These are phyloP conservation scores for Chrysoperla carnea DNA, from an alignment of 1,140 invertebrate genomes.

Conservation along the genomic window DNA sequence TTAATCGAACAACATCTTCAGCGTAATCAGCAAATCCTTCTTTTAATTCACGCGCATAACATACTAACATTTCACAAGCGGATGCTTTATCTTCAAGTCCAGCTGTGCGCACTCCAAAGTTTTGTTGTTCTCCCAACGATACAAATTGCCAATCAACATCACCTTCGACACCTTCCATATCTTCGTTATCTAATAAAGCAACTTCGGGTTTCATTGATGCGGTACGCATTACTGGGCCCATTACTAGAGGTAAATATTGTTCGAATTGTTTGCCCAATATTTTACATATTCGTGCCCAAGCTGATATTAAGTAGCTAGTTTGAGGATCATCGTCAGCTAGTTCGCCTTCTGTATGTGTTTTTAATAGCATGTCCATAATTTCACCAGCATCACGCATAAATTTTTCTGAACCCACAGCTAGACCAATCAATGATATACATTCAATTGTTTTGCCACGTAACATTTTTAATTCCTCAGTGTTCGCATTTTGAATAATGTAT, in stretches of 20 bases:
- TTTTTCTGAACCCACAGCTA: constrained; percentile 93
- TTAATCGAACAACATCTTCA: constrained; percentile 84
- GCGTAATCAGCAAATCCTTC: constrained; percentile 90
- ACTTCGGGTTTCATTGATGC: constrained; percentile 96
- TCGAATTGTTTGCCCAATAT: constrained; percentile 84
- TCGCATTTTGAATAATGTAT: constrained; percentile 93
- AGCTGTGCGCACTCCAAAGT: constrained; percentile 79
- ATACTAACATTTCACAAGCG: constrained; percentile 98
- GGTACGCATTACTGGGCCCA: constrained; percentile 89
- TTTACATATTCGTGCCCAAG: constrained; percentile 98
- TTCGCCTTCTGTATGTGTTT: constrained; percentile 71
- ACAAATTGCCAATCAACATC: constrained; percentile 98
- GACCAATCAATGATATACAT: constrained; percentile 91
- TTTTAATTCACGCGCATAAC: constrained; percentile 94
- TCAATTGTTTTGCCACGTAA: constrained; percentile 58
- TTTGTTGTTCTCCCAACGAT: constrained; percentile 88
- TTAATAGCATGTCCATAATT: constrained; percentile 90
- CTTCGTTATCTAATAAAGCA: constrained; percentile 86
- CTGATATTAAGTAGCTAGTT: constrained; percentile 94
- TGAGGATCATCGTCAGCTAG: constrained; percentile 92
- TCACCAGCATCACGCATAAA: constrained; percentile 88
- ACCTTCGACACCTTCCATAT: constrained; percentile 68
- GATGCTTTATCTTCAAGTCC: constrained; percentile 96
- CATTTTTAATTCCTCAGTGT: constrained; percentile 68
- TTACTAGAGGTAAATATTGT: constrained; percentile 92